Evolutionary conservation across 2,113 vertebrate genomes (phyloP).

Genomic region (Passer montanus): DNA sequence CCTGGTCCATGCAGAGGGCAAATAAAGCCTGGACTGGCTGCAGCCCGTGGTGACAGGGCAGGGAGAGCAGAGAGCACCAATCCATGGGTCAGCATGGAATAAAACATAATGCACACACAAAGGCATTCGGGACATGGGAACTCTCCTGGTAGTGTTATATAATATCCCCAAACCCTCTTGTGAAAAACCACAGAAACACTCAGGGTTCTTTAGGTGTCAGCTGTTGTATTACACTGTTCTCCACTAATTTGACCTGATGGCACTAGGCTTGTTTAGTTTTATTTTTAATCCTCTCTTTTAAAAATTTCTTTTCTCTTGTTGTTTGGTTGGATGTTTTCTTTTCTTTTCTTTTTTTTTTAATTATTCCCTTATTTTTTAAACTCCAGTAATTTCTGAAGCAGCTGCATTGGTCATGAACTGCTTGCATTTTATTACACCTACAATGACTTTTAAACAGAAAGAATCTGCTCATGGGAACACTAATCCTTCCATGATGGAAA

Average conservation of each 20-base stretch:
- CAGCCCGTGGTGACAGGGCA: neutral
- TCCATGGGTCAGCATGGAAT: neutral
- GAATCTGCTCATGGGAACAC: constrained; percentile 39
- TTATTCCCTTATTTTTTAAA: neutral
- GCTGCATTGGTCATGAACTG: constrained; percentile 63
- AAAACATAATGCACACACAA: neutral
- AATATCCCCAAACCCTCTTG: neutral
- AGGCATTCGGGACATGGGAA: neutral
- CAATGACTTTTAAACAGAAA: constrained; percentile 66
- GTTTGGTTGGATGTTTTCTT: neutral
- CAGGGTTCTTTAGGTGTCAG: constrained; percentile 3
- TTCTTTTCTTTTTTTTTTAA: neutral
- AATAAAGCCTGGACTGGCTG: neutral
- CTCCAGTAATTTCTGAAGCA: constrained; percentile 28
- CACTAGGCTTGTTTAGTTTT: neutral
- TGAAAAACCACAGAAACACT: constrained; percentile 1
- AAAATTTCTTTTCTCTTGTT: neutral
- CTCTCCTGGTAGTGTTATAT: constrained; percentile 22
- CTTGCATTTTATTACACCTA: constrained; percentile 66
- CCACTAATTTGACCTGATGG: constrained; percentile 61
- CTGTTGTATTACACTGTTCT: constrained; percentile 5
- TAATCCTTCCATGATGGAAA: constrained; percentile 72
- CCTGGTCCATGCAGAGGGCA: neutral
- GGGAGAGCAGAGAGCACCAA: neutral
- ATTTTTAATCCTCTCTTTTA: neutral